Conservation (phyloP, 2,888 invertebrate species). For the Anthophora plumipes region DNA sequence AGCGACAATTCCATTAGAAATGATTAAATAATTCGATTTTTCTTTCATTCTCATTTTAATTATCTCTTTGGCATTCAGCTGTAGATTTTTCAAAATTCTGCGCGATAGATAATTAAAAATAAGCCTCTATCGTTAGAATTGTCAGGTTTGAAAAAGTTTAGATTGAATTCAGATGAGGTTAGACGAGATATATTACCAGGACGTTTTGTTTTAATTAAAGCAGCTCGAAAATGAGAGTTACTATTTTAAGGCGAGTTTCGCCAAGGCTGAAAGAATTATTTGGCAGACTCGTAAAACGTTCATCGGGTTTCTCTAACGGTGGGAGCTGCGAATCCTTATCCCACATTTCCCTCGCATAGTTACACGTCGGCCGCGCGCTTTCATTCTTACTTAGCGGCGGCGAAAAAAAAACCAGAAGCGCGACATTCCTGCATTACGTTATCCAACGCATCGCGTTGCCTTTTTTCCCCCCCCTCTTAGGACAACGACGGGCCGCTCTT, state of each 20-base stretch:
- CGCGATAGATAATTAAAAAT: too few species aligned
- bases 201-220: neutral
- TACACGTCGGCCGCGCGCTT: constrained; percentile 55
- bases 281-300: constrained; percentile 16
- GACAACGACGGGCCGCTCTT: constrained; percentile 25
- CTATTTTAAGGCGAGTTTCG: neutral
- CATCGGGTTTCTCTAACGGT: constrained; percentile 23
- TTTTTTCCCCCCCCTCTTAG: constrained; percentile 33
- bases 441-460: constrained; percentile 57
- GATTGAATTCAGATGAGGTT: too few species aligned
- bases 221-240: neutral
- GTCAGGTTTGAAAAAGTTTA: too few species aligned
- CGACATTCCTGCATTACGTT: constrained; percentile 72
- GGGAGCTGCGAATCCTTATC: constrained; percentile 50
- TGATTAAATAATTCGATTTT: too few species aligned
- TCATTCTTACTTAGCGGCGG: constrained; percentile 58
- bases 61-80: too few species aligned
- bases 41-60: too few species aligned
- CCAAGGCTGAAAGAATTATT: neutral
- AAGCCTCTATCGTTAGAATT: too few species aligned
- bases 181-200: neutral
- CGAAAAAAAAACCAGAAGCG: constrained; percentile 66
- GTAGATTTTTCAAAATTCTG: too few species aligned
- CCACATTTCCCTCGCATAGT: constrained; percentile 65
- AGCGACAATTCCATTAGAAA: too few species aligned